Evolutionary conservation across 2,113 vertebrate species (phyloP).

Genomic region (Mionectes macconnelli): DNA sequence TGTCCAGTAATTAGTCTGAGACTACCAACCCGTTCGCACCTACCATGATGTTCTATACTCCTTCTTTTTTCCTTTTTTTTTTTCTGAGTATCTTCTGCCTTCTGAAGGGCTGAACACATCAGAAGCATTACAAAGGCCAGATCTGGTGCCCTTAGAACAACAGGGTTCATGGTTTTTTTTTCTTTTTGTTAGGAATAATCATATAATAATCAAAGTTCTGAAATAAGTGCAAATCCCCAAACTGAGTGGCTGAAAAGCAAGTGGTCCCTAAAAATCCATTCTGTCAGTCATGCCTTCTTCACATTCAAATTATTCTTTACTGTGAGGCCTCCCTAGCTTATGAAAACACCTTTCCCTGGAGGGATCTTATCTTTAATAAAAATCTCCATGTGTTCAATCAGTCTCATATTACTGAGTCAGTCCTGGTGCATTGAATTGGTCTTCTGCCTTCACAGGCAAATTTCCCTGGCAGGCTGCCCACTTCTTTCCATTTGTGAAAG

Average conservation of each 20-base stretch:
- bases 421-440: background rate
- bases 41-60: background rate
- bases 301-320: background rate
- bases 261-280: background rate
- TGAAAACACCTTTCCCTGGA: background rate
- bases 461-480: background rate
- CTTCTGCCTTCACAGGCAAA: background rate
- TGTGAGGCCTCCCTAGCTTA: background rate
- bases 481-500: background rate
- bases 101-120: background rate
- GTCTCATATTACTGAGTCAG: background rate
- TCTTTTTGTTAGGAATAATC: background rate
- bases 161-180: fast-evolving
- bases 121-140: background rate
- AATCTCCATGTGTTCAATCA: background rate
- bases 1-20: background rate
- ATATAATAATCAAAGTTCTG: background rate
- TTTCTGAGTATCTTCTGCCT: background rate
- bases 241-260: background rate
- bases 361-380: background rate
- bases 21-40: background rate
- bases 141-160: background rate
- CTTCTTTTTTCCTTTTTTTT: background rate
- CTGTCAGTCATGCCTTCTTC: background rate
- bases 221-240: background rate